Evolutionary conservation across 2,888 invertebrate genomes (phyloP), one percentile per base, ranked within the genome.

Genomic region (Iphiclides podalirius): DNA sequence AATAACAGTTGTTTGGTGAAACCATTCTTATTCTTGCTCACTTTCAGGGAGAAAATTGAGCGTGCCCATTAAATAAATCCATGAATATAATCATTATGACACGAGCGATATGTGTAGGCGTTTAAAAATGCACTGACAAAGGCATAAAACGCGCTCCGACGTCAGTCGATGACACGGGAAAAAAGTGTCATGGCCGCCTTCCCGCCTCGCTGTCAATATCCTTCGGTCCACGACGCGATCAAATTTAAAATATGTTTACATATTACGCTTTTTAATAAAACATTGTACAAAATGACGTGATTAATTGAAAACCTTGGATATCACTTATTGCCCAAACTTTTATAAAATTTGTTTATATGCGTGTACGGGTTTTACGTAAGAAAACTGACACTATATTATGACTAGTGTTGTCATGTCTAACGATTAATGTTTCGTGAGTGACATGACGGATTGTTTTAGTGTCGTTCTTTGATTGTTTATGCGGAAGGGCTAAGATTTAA

Each of bases 181-280:
- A 75, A 72, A 75, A 70, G 64, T 66, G 68, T 68, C 67, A 70
- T 64, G 70, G 70, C 70, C 64, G 67, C 64, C 67, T 70, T 75
- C 71, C 70, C 72, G 71, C 73, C 61, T 70, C 68, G 66, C 70
- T 72, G 79, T 79, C 75, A 73, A 74, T 77, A 75, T 70, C 59
- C 67, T 72, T 75, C 63, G 53, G 56, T 57, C 61, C 54, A 53
- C 59, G 61, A 52, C 56, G 59, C 62, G 63, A 52, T 63, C 65
- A 63, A 63, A 64, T 58, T 66, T 15, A 67, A 68, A 67, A 70
- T 70, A 67, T 67, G 66, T 60, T 54, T 57, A 51, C 46, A 50
- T 54, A 59, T n/a, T n/a, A 31, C 49, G 55, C 44, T 50, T 64
- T 62, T 63, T 67, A 65, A 47, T 66, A 68, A 68, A 70, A 65